Evolutionary conservation across 2,113 vertebrate genomes (phyloP), one percentile per base, ranked within the genome.

Genomic region (Hyperopisus bebe): DNA sequence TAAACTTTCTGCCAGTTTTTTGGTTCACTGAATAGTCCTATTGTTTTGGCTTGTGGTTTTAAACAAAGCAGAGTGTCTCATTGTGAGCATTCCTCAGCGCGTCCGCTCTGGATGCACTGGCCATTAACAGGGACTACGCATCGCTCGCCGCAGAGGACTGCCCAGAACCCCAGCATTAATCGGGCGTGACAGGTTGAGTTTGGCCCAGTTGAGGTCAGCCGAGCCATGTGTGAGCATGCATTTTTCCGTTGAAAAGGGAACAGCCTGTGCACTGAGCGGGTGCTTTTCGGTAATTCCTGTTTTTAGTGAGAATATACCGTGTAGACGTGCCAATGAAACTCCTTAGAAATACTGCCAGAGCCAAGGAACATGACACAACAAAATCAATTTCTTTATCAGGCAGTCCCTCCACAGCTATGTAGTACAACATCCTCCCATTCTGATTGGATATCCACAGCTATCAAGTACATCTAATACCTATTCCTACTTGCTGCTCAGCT

Each of bases 101-200:
- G 35, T 89, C 50, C 24, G 42, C 39, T 39, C 39, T 89, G 80
- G 51, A 31, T 58, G 51, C 80, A 58, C 27, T 42, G 55, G 55
- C 55, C 55, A 74, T 62, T 66, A 62, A 48, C 83, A 86, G 55
- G 1, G 24, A 47, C 19, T 89, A 13, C n/a, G 15, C n/a, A 24
- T 10, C 62, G 5, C 46, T 88, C 5, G 31, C 83, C 83, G 27
- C 62, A 55, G 10, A 82, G 21, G 24, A 51, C 8, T 48, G 55
- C 44, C 55, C 58, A 51, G 53, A 80, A 21, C 31, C 80, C 62
- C n/a, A 80, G 21, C 74, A 11, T 90, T 90, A 87, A 90, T 90
- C 85, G 77, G 74, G 55, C 15, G n/a, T 80, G 35, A 90, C 62
- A 55, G 85, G 85, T 87, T 55, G 48, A 80, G 51, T 66, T n/a